Evolutionary conservation across 2,113 vertebrate species (phyloP), one percentile per base, ranked within the genome.

Genomic region (Illadopsis cleaveri): DNA sequence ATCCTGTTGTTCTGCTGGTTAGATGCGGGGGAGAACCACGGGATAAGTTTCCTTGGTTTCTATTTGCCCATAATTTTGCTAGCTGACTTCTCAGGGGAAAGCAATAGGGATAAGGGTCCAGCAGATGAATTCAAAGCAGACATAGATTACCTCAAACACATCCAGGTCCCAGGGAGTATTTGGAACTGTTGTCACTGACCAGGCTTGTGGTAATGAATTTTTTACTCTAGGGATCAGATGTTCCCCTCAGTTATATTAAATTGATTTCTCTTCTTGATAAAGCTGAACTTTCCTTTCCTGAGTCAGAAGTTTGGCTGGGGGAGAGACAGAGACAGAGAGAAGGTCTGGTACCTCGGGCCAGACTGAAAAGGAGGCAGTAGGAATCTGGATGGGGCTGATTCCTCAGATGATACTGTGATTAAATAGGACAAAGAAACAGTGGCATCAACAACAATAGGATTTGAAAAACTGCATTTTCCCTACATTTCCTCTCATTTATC

Each of bases 401-500:
- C 20, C 65, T 90, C 50, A 62, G 40, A 20, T 19, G 37, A 40
- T 33, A 60, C 28, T 5, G 16, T 57, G 38, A 65, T 47, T 35
- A 94, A 92, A 76, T 31, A 45, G 66, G 33, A 65, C 61, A 80
- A 89, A 92, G 57, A 78, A 86, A n/a, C 28, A 57, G 42, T 40
- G 72, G 11, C 25, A 56, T 51, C 38, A 92, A 86, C 47, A 82
- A 44, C 2, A 25, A 40, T 16, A 54, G 22, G 47, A 92, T 95
- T 92, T 80, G 76, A 77, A 83, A 93, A 91, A 51, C 69, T 38
- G 5, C 25, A 42, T 90, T 93, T 93, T 58, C 31, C 31, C 28
- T 91, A 35, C 45, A 27, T 85, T 83, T 95, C 66, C 60, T 79
- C 84, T 86, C 57, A 83, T 94, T 79, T 88, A 77, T 86, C 51